These are phyloP conservation scores for Melanaphis sacchari DNA, from an alignment of 1,140 invertebrate species.

Conservation along the genomic window DNA sequence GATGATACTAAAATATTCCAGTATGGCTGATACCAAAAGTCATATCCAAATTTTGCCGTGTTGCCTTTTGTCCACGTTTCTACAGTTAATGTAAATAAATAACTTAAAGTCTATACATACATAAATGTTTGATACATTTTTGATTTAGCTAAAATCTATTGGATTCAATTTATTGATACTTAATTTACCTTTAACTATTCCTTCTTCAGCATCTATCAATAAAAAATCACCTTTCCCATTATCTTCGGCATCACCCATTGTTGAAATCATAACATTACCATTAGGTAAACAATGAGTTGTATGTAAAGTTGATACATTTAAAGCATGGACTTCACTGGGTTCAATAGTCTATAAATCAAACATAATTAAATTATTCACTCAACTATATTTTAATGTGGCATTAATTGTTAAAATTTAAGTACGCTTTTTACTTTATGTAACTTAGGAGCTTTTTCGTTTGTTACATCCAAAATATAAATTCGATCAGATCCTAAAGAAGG, in stretches of 20 bases:
- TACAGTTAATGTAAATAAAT: conserved; percentile 46
- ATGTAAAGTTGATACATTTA: conserved; percentile 84
- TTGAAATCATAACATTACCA: conserved; percentile 94
- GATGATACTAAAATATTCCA: conserved; percentile 88
- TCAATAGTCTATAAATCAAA: conserved; percentile 70
- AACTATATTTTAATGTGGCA: background rate
- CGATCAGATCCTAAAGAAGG: conserved; percentile 83
- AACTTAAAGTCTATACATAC: background rate
- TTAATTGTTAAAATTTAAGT: background rate
- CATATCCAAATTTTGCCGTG: conserved; percentile 76
- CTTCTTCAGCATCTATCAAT: conserved; percentile 83
- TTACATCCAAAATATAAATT: conserved; percentile 86
- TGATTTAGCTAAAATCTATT: background rate
- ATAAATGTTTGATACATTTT: background rate
- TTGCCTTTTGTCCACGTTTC: conserved; percentile 65
- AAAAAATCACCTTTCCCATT: conserved; percentile 88
- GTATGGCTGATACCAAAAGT: conserved; percentile 97
- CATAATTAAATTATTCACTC: background rate
- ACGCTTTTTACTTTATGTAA: conserved; percentile 69
- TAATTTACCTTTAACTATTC: conserved; percentile 73
- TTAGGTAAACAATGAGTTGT: conserved; percentile 91
- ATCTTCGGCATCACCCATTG: conserved; percentile 83
- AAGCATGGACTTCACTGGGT: conserved; percentile 75
- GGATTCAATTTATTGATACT: background rate
- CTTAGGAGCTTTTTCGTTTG: conserved; percentile 72